These are phyloP conservation scores for Trochalopteron elliotii DNA, from an alignment of 2,113 vertebrate species.

Conservation along the genomic window DNA sequence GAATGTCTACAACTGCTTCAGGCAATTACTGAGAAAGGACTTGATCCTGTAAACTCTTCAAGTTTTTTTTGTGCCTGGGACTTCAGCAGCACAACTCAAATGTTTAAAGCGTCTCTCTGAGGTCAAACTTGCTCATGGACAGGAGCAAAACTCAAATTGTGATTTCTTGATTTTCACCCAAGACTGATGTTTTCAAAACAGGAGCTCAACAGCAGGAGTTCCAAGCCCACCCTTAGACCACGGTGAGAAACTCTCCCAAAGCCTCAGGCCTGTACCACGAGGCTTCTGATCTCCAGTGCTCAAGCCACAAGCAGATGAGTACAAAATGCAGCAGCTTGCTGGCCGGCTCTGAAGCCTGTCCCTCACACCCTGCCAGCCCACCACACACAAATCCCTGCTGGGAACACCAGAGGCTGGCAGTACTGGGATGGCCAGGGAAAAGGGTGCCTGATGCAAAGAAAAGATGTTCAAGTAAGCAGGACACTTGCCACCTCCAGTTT, in stretches of 20 bases:
- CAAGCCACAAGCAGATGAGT: neutral
- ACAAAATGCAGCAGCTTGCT: neutral
- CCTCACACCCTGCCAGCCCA: neutral
- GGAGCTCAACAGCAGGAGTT: neutral
- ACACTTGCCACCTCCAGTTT: neutral
- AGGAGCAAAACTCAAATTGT: neutral
- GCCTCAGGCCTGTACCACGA: neutral
- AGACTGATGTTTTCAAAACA: neutral
- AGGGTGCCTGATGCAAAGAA: neutral
- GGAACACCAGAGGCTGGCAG: neutral
- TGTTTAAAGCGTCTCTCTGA: neutral
- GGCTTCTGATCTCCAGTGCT: neutral
- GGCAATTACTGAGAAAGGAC: neutral
- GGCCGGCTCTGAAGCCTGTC: neutral
- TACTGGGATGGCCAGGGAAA: neutral
- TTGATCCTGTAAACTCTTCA: neutral
- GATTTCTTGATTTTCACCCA: neutral
- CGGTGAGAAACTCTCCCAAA: fast-evolving
- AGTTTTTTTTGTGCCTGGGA: neutral
- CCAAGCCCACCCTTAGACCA: neutral
- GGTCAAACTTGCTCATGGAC: neutral
- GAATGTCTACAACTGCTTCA: neutral
- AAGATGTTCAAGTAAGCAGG: neutral
- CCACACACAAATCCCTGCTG: neutral
- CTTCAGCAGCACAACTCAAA: neutral